Base-by-base conservation (phyloP, 2,888 invertebrate genomes). In the Fabriciana adippe region DNA sequence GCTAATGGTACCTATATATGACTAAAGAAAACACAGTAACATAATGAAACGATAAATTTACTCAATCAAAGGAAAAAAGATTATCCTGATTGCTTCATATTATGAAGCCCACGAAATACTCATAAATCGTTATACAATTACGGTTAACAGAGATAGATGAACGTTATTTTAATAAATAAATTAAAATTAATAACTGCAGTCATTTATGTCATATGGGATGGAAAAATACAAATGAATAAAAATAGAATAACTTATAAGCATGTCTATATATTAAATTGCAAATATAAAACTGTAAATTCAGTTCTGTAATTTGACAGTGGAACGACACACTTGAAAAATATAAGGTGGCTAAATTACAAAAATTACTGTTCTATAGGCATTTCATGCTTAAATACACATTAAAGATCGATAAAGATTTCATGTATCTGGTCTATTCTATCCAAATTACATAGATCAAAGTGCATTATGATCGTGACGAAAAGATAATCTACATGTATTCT, bases 401-500 rank as follows among this genome's bases (percentile, higher is more conserved):
- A 47, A 57, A 6, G n/a, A 47, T 21, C n/a, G 26, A 48, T 59
- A 26, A 48, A 59, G n/a, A 59, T 59, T 59, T 59, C n/a, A 59
- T 48, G 4, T 47, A 59, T 26, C n/a, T 13, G n/a, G 11, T 59
- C 26, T n/a, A 21, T 59, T 59, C 26, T 45, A 21, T 21, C 14
- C 21, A 26, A 47, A 47, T 59, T 47, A 13, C n/a, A 47, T 47
- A 45, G 18, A 59, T 59, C 45, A 48, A 26, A 59, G 63, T 70
- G 71, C 69, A 73, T 73, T 73, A 71, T 60, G 66, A 68, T 72
- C 69, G 76, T 75, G 75, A 74, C 68, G 76, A 78, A 74, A 76
- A 74, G 76, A 73, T 76, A 70, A 75, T 76, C 67, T 71, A 69
- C 68, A 71, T 72, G 69, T 74, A 70, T 74, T 70, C 64, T 64